These are phyloP conservation scores for Oriolus oriolus DNA, from an alignment of 2,113 vertebrate genomes.

Conservation along the genomic window DNA sequence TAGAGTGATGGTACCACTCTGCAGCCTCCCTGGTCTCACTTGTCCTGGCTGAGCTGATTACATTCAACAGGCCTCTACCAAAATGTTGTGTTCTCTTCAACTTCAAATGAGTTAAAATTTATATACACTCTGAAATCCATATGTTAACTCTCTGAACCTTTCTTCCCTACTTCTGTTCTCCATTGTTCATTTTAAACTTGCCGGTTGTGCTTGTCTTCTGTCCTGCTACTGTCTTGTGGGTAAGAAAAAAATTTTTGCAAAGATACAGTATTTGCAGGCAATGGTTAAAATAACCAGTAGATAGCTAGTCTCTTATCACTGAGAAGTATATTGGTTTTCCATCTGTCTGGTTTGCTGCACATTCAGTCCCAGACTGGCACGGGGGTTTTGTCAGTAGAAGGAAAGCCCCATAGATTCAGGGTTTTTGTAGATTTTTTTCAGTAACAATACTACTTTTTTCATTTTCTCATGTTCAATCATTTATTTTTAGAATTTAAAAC, in stretches of 20 bases:
- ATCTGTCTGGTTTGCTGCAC: neutral
- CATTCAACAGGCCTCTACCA: neutral
- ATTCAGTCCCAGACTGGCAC: rapidly evolving
- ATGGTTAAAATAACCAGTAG: neutral
- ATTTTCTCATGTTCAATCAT: neutral
- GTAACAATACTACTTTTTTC: neutral
- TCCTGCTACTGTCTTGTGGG: neutral
- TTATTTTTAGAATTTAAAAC: constrained; percentile 28
- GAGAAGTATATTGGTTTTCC: neutral
- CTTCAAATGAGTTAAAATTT: neutral
- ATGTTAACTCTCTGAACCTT: neutral
- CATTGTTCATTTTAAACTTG: neutral
- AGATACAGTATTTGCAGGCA: neutral
- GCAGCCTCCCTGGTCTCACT: neutral
- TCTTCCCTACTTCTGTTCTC: neutral
- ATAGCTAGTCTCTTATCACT: neutral
- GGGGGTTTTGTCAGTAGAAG: neutral
- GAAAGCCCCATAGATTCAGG: neutral
- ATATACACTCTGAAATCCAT: neutral
- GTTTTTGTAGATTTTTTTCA: neutral
- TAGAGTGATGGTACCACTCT: neutral
- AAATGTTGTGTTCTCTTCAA: neutral
- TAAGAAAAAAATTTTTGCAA: neutral
- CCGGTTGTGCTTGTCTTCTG: neutral
- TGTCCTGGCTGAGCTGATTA: neutral